phyloP scores from a whole-genome alignment of 2,113 vertebrate species.

The Chaetura pelagica region DNA sequence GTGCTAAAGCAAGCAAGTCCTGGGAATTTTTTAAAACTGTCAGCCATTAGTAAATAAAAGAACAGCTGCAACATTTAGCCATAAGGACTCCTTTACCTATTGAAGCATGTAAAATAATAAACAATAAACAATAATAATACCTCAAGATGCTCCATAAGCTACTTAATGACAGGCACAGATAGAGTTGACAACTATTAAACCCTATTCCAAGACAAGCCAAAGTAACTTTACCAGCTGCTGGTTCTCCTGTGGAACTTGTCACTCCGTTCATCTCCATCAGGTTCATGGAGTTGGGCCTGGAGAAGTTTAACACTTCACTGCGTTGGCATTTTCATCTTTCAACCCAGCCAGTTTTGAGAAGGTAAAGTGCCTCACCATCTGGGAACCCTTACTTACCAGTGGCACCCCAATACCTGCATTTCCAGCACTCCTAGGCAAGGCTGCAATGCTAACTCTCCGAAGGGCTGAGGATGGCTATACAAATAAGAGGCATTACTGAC shows the following conservation, averaged over 20 bases:
- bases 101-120: neutral
- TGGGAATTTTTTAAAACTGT: neutral
- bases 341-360: neutral
- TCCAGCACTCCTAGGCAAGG: slow-evolving; percentile 82
- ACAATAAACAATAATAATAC: too few species aligned
- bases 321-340: neutral
- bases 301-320: neutral
- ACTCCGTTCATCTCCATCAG: slow-evolving; percentile 45
- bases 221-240: slow-evolving; percentile 79
- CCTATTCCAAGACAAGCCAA: neutral
- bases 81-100: neutral
- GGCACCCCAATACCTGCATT: slow-evolving; percentile 53
- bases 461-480: slow-evolving; percentile 76
- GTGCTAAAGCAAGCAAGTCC: neutral
- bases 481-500: slow-evolving; percentile 44
- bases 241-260: slow-evolving; percentile 74
- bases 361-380: neutral
- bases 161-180: neutral
- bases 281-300: slow-evolving; percentile 19
- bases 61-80: neutral
- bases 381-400: slow-evolving; percentile 63
- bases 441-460: slow-evolving; percentile 87
- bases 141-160: neutral
- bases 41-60: neutral
- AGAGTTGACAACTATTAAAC: neutral